Base-by-base conservation (phyloP, 1,140 invertebrate genomes). In the Euura saliciscinereae region DNA sequence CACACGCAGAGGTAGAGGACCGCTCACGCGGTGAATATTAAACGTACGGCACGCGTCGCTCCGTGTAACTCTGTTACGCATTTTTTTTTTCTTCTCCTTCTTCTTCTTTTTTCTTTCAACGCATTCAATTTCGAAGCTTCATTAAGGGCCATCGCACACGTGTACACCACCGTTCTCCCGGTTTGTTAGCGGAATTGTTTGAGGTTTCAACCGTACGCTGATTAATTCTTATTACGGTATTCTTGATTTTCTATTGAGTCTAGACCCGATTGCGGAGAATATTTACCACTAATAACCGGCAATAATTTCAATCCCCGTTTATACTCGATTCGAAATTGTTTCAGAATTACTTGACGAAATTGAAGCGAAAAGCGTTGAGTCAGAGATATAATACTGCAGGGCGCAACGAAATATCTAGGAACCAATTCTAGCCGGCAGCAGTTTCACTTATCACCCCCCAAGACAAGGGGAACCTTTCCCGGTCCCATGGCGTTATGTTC, bases 151-250 rank as follows among this genome's bases (percentile, higher is more conserved):
- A 59, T 59, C 51, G 51, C 51, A 59, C 72, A 44, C 59, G 67
- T 69, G 42, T 44, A 66, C 71, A 66, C 71, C 65, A 43, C 44
- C 51, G 43, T 65, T 6, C 51, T n/a, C 13, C 51, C 13, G 72
- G 75, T 76, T 76, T 76, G 75, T 76, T 76, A 76, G 70, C 51
- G 72, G 66, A 28, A n/a, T 73, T 75, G 66, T 73, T 75, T 72
- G 13, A 68, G 67, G 45, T 64, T 44, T 66, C 51, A 59, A 59
- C 10, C 28, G 28, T 28, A 0, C 28, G 51, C 51, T 59, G 51
- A 59, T 59, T 59, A 59, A 59, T 59, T 59, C 4, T 59, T n/a
- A 59, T 59, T 59, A 59, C 28, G 8, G 51, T n/a, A 59, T 59
- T n/a, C 51, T 59, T 59, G 51, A 28, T 28, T 28, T 28, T 28